Percentiles rank a stretch among this genome's conserved stretches.
Evolutionary conservation across 2,888 invertebrate genomes (phyloP).

Genomic region (Drosophila engyochracea): DNA sequence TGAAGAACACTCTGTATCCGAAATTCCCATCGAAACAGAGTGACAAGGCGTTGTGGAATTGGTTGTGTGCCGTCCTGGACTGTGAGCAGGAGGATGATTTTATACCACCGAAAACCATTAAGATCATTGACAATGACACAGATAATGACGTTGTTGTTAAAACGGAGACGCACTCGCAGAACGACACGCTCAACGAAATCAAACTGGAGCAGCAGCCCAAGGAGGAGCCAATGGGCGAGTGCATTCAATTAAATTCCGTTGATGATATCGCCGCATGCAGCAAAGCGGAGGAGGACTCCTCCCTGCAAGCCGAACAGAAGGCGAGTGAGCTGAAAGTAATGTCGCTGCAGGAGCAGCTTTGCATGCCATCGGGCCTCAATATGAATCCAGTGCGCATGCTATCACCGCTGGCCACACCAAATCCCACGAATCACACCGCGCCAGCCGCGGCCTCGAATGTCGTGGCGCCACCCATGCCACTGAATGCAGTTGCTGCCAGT

Average conservation of each 20-base stretch:
- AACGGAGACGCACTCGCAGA: slow-evolving; percentile 49
- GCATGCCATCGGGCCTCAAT: slow-evolving; percentile 85
- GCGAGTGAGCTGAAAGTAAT: slow-evolving; percentile 83
- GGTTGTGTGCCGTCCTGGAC: slow-evolving; percentile 91
- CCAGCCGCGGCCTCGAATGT: slow-evolving; percentile 34
- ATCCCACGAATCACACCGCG: slow-evolving; percentile 73
- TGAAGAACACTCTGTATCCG: slow-evolving; percentile 92
- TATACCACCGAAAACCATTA: slow-evolving; percentile 86
- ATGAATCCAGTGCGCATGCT: slow-evolving; percentile 85
- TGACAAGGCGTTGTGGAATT: slow-evolving; percentile 92
- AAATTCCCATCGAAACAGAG: slow-evolving; percentile 93
- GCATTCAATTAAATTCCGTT: slow-evolving; percentile 37
- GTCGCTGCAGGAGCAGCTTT: slow-evolving; percentile 84
- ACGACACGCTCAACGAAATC: slow-evolving; percentile 49
- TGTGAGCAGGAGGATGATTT: slow-evolving; percentile 91
- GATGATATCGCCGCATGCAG: slow-evolving; percentile 74
- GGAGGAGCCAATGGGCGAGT: slow-evolving; percentile 64
- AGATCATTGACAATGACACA: slow-evolving; percentile 78
- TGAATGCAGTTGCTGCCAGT: slow-evolving; percentile 19
- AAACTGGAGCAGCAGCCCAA: slow-evolving; percentile 70
- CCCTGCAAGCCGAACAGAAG: slow-evolving; percentile 75
- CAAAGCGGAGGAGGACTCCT: slow-evolving; percentile 71
- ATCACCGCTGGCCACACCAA: slow-evolving; percentile 83
- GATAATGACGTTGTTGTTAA: slow-evolving; percentile 58
- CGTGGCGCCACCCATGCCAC: slow-evolving; percentile 24